These are phyloP conservation scores for Helicoverpa armigera DNA, from an alignment of 1,140 invertebrate species.

Conservation along the genomic window DNA sequence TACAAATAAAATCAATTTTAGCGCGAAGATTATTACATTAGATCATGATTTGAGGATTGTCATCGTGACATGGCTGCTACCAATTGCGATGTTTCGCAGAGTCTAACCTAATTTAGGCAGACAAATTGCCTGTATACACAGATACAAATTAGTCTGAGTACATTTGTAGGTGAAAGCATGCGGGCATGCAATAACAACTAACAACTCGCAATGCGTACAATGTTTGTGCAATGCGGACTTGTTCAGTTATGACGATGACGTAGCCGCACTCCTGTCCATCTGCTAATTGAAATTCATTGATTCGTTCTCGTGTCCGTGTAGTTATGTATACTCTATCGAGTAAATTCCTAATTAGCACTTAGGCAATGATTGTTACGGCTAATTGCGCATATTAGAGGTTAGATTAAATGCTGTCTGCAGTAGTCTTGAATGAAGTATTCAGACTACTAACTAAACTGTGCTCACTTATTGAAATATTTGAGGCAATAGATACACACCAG, in stretches of 20 bases:
- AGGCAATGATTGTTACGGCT: not conserved
- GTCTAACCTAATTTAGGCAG: slow-evolving; percentile 1
- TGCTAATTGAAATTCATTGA: slow-evolving; percentile 68
- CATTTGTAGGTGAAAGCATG: slow-evolving; percentile 51
- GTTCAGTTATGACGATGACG: slow-evolving; percentile 48
- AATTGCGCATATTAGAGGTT: slow-evolving; percentile 2
- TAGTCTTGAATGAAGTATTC: too few species aligned
- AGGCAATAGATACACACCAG: not conserved
- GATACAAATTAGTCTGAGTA: slow-evolving; percentile 20
- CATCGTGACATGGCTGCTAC: not conserved
- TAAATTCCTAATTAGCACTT: not conserved
- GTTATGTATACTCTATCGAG: slow-evolving; percentile 13
- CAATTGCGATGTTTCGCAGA: not conserved
- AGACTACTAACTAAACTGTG: not conserved
- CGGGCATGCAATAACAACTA: slow-evolving; percentile 64
- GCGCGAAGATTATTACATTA: not conserved
- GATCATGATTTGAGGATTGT: too few species aligned
- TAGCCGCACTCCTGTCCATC: slow-evolving; percentile 48
- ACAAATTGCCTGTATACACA: slow-evolving; percentile 12
- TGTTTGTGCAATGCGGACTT: slow-evolving; percentile 57
- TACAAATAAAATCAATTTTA: not conserved
- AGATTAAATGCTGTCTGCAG: not conserved
- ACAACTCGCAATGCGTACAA: slow-evolving; percentile 58
- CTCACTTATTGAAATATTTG: slow-evolving; percentile 24
- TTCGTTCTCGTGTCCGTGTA: slow-evolving; percentile 32